phyloP scores from a whole-genome alignment of 1,140 invertebrate species.

The Drusus annulatus region DNA sequence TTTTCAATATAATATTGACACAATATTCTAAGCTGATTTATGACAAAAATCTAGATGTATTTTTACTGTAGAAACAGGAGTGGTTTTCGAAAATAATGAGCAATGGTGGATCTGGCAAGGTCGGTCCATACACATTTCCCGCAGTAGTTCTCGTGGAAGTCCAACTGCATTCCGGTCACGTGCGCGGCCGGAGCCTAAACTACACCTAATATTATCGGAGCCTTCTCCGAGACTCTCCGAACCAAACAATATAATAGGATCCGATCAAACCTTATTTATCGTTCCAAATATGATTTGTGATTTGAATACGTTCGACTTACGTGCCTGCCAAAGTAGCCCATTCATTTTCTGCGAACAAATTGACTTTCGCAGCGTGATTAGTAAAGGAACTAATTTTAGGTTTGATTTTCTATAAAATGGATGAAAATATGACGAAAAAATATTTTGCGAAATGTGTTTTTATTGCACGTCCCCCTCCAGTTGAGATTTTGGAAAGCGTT shows the following conservation, averaged over 20 bases:
- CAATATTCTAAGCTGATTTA: too few species aligned
- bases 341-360: conserved; percentile 43
- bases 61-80: too few species aligned
- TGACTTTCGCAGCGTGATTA: conserved; percentile 2
- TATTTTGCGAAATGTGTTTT: too few species aligned
- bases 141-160: conserved; percentile 12
- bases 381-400: too few species aligned
- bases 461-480: too few species aligned
- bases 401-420: too few species aligned
- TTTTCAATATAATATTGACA: too few species aligned
- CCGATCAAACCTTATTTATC: conserved; percentile 55
- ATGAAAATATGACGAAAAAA: too few species aligned
- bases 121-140: conserved; percentile 32
- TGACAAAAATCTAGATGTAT: too few species aligned
- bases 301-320: conserved; percentile 52
- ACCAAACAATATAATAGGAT: conserved; percentile 54
- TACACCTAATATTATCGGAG: conserved; percentile 53
- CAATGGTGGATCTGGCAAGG: conserved; percentile 9
- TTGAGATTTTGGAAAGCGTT: too few species aligned
- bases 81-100: too few species aligned
- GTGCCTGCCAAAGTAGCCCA: conserved; percentile 47
- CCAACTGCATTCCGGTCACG: conserved; percentile 50
- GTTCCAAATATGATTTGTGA: conserved; percentile 56
- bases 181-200: conserved; percentile 40
- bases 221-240: conserved; percentile 41